Evolutionary conservation across 2,888 invertebrate genomes (phyloP), one percentile per base, ranked within the genome.

Genomic region (Agapetus fuscipes): DNA sequence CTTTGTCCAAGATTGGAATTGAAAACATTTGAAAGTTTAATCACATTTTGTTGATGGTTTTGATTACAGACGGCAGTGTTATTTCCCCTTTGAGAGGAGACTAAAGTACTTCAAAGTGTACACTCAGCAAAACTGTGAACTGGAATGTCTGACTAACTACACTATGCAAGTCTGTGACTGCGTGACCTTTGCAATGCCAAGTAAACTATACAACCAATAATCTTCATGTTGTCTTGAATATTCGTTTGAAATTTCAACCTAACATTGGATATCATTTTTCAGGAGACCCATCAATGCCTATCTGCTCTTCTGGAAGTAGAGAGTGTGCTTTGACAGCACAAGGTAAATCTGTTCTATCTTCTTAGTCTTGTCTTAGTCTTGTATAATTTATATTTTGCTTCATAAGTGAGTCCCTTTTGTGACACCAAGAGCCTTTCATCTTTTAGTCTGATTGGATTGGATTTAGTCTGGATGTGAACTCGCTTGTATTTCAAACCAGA

Each of bases 231-330:
- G 9, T 20, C 4, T 20, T 20, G 4, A 20, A 20, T 20, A 4
- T 17, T 14, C 14, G 16, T 11, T 15, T 15, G 3, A 10, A 20
- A 30, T 30, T 33, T 27, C 14, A 6, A 20, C 20, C n/a, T n/a
- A n/a, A n/a, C n/a, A n/a, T n/a, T n/a, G n/a, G n/a, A n/a, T n/a
- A 30, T 7, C 14, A 20, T 14, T 3, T 48, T 49, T 17, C 41
- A 51, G 51, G 49, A 28, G 48, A 47, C 15, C 32, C 45, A 16
- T 27, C 36, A 15, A 51, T 49, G 13, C 48, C 48, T 41, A 53
- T 61, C 11, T 62, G 62, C 43, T 59, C 59, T 1, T 52, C 57
- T 9, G 58, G 55, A 3, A 58, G 52, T 38, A 53, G 49, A 30
- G 39, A 46, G 17, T 62, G 62, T 39, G 51, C 56, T 17, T 40